Conservation (phyloP, 2,888 invertebrate genomes). For the Drosophila nr. medialis region DNA sequence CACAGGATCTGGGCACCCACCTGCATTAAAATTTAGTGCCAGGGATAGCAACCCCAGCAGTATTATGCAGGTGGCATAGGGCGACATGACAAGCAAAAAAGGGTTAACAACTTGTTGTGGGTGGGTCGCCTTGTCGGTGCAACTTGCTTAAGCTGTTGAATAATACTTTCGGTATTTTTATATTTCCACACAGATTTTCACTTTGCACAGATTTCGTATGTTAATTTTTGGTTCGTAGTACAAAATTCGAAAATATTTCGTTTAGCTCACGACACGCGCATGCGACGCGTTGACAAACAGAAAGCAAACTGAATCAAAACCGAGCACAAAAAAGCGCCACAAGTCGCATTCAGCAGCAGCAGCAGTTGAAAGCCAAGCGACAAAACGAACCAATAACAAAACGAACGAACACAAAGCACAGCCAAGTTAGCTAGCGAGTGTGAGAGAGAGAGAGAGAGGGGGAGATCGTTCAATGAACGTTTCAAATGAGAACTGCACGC, state of each 20-base stretch:
- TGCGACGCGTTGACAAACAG: slow-evolving; percentile 77
- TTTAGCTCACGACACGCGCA: slow-evolving; percentile 44
- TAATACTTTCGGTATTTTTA: slow-evolving; percentile 3
- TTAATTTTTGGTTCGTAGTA: slow-evolving; percentile 11
- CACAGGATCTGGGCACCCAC: slow-evolving; percentile 59
- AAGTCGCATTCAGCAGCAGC: slow-evolving; percentile 34
- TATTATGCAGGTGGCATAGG: slow-evolving; percentile 57
- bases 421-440: slow-evolving; percentile 1
- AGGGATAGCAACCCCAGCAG: slow-evolving; percentile 60
- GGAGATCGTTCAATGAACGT: slow-evolving; percentile 58
- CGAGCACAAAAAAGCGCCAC: slow-evolving; percentile 63
- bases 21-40: slow-evolving; percentile 69
- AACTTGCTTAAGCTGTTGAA: slow-evolving; percentile 25
- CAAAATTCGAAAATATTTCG: slow-evolving; percentile 26
- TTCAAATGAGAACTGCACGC: slow-evolving; percentile 24
- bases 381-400: slow-evolving; percentile 66
- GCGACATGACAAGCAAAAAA: slow-evolving; percentile 51
- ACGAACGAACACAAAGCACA: slow-evolving; percentile 51
- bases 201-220: slow-evolving; percentile 41
- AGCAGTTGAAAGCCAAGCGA: slow-evolving; percentile 26
- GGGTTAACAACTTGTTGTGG: slow-evolving; percentile 46
- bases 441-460: slow-evolving; percentile 18
- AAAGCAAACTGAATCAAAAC: slow-evolving; percentile 69
- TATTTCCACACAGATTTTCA: slow-evolving; percentile 31
- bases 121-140: background rate